Base-by-base conservation (phyloP, 2,797 vertebrate genomes). In the Ibycter americanus region DNA sequence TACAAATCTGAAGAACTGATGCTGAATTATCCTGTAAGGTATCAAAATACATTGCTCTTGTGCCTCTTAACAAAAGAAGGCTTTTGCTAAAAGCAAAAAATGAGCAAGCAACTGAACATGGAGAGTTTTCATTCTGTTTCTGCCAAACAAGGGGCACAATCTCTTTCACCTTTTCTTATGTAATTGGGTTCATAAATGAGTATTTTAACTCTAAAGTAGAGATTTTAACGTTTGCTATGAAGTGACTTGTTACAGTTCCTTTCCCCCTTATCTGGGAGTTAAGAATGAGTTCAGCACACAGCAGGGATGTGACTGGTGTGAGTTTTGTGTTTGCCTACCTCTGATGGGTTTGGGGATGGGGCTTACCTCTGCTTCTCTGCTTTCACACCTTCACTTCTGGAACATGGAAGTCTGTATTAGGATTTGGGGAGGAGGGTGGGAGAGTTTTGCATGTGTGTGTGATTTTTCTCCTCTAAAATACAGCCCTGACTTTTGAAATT, bases 191-290 rank as follows among this genome's bases (percentile, higher is more conserved):
- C 86, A 4, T 26, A 93, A 73, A 36, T 44, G 3, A 52, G 4
- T 61, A 32, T 31, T n/a, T n/a, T n/a, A n/a, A n/a, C n/a, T n/a
- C n/a, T n/a, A n/a, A n/a, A n/a, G 21, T 13, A 66, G 77, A 21
- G 38, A 34, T 68, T 86, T 83, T 76, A 68, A n/a, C 44, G 8
- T 40, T 82, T 8, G 8, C 59, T 40, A 14, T 0, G 1, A 68
- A 87, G 20, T 0, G 0, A 54, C 16, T 26, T 52, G 6, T 79
- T 40, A 9, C 4, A 23, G 9, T 67, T 77, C 3, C 7, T 59
- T 92, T 92, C 8, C 34, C 2, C 3, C 6, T 65, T 4, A 32
- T 1, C 1, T 51, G 62, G 27, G 15, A 66, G 31, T 82, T 65
- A 54, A 31, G 26, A 68, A 65, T 13, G 70, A 81, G 13, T 56